Percentiles rank a stretch among this genome's conserved stretches.
phyloP scores from a whole-genome alignment of 1,140 invertebrate species.

The Polyergus mexicanus region DNA sequence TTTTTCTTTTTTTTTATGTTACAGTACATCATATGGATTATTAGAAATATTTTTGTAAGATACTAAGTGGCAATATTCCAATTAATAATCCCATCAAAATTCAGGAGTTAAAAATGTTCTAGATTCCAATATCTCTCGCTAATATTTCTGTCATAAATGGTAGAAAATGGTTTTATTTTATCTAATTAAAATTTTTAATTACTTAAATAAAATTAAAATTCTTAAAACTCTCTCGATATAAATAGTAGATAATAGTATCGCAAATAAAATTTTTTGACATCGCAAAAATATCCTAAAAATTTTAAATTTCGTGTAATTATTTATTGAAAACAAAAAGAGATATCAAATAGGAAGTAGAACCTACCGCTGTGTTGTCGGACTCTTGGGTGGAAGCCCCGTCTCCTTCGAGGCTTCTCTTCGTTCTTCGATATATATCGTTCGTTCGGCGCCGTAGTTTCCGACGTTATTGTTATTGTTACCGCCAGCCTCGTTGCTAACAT shows the following conservation, averaged over 20 bases:
- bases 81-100: background rate
- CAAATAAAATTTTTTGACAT: background rate
- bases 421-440: slow-evolving; percentile 84
- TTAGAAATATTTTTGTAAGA: background rate
- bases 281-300: background rate
- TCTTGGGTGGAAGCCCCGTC: slow-evolving; percentile 89
- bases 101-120: background rate
- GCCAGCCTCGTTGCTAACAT: slow-evolving; percentile 58
- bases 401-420: slow-evolving; percentile 86
- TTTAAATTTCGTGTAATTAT: background rate
- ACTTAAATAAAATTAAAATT: background rate
- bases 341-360: slow-evolving; percentile 59
- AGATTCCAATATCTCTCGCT: background rate
- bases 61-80: background rate
- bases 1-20: background rate
- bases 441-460: slow-evolving; percentile 76
- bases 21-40: background rate
- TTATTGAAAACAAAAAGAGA: background rate
- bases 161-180: background rate
- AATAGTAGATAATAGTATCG: background rate
- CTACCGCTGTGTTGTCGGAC: slow-evolving; percentile 91
- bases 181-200: background rate
- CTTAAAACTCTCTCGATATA: background rate
- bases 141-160: background rate
- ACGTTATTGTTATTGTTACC: slow-evolving; percentile 81